A percentile compares a stretch with the other conserved stretches of the same genome.
These are phyloP conservation scores for Rotaria sp. DNA, from an alignment of 2,888 invertebrate genomes.

Conservation along the genomic window DNA sequence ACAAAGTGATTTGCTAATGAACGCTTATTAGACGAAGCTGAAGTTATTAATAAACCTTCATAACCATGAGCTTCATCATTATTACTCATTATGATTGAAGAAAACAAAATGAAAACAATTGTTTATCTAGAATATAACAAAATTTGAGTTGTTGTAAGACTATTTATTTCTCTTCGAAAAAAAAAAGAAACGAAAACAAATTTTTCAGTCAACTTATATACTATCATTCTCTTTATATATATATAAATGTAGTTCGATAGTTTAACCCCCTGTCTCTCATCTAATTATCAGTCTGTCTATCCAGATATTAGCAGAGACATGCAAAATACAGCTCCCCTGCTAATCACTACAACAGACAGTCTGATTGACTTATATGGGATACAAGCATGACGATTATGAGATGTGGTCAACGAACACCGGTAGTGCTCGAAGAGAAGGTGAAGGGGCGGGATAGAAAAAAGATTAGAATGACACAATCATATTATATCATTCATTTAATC, in stretches of 20 bases:
- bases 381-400: not conserved
- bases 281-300: constrained; percentile 13
- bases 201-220: no score
- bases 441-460: not conserved
- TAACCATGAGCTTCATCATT: not conserved
- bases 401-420: not conserved
- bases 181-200: not conserved
- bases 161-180: not conserved
- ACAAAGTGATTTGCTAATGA: not conserved
- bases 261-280: not conserved
- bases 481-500: not conserved
- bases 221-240: not conserved
- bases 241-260: not conserved
- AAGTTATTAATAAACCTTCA: not conserved
- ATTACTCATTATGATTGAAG: not conserved
- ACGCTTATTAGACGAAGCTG: constrained; percentile 4
- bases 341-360: constrained; percentile 17
- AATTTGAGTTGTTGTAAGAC: no score
- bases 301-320: constrained; percentile 19
- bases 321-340: not conserved
- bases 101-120: not conserved
- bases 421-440: not conserved
- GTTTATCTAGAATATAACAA: not conserved
- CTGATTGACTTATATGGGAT: not conserved
- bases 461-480: not conserved